These are phyloP conservation scores for Whitmania pigra DNA, from an alignment of 1,140 invertebrate species.

Conservation along the genomic window DNA sequence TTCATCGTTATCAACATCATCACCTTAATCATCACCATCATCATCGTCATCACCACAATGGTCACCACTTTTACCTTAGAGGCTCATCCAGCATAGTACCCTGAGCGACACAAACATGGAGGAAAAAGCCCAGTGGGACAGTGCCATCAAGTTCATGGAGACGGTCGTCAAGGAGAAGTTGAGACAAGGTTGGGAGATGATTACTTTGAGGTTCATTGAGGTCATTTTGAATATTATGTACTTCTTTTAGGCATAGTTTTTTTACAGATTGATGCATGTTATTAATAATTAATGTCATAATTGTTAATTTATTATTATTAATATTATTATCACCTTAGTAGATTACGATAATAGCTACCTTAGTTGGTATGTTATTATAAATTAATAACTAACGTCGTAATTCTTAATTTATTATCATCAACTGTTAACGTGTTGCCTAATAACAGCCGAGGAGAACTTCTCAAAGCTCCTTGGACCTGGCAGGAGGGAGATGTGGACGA, in stretches of 20 bases:
- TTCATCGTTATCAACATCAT: too few species aligned
- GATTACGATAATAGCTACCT: too few species aligned
- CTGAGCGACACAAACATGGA: conserved; percentile 80
- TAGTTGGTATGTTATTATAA: too few species aligned
- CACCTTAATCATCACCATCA: too few species aligned
- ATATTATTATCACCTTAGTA: background rate
- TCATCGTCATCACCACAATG: too few species aligned
- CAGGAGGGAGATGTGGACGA: conserved; percentile 59
- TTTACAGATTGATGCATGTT: too few species aligned
- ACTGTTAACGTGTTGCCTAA: background rate
- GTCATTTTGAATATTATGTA: too few species aligned
- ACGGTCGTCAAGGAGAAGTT: conserved; percentile 65
- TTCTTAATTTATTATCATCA: background rate
- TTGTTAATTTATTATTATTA: background rate
- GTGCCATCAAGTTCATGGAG: conserved; percentile 77
- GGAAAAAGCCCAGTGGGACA: conserved; percentile 87
- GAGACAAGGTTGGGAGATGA: conserved; percentile 39
- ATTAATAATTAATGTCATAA: background rate
- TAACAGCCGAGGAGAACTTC: conserved; percentile 54
- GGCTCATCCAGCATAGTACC: conserved; percentile 86
- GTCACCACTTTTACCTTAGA: conserved; percentile 38
- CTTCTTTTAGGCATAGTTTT: too few species aligned
- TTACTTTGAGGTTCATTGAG: background rate
- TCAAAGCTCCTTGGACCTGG: conserved; percentile 66
- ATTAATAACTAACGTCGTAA: background rate